Evolutionary conservation across 2,888 invertebrate species (phyloP), one percentile per base, ranked within the genome.

Genomic region (Metallyticus violacea): DNA sequence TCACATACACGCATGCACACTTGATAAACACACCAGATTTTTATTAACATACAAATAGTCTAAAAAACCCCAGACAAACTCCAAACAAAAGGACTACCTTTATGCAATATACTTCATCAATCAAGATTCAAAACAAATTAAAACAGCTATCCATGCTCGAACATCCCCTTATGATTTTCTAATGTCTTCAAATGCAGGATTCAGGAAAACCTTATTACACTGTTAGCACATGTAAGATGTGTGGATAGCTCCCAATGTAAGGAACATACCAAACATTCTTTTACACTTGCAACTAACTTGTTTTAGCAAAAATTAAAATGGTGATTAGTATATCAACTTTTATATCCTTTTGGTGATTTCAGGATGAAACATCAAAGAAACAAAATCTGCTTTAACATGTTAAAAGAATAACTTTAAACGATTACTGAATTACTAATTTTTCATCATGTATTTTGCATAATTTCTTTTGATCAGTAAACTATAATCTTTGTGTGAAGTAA

Each of bases 41-140:
- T 79, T 77, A n/a, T 84, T 77, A 26, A 84, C 25, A 26, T 25
- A 85, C 85, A 79, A 77, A 25, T 77, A 85, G 26, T 28, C 26
- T 76, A 79, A 85, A 85, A 85, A 79, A 85, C 62, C 76, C 78
- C 80, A 62, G 81, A 81, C 40, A 79, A 82, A 85, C 22, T 85
- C 78, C 79, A 80, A 81, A 85, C 26, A 26, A 62, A 80, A 85
- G 76, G 81, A 15, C 25, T 80, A 28, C 81, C 81, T 40, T 77
- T 29, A 26, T 76, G 76, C 26, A 27, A 81, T 81, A 81, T 77
- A 80, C 79, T 85, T 85, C 78, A 85, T 28, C 81, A 76, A 80
- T 79, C 62, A 85, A 85, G 80, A 62, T 79, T 79, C 79, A 62
- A 79, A 62, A 15, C 3, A 62, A 62, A 62, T 62, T 15, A 62